Base-by-base conservation (phyloP, 2,888 invertebrate species). In the Euphydryas editha region DNA sequence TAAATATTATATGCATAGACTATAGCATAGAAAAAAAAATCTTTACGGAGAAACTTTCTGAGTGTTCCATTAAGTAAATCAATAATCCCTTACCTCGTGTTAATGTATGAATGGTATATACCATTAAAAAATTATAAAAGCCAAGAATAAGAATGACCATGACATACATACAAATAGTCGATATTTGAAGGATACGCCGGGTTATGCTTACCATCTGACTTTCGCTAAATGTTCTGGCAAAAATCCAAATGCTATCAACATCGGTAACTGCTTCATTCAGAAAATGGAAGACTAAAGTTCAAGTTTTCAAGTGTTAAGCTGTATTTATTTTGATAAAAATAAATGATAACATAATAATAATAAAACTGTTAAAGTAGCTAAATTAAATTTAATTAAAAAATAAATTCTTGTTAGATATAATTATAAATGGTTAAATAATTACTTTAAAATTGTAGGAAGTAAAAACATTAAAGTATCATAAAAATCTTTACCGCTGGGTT, bases 401-500 rank as follows among this genome's bases (percentile, higher is more conserved):
- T 30, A 30, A 7, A 1, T 30, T 30, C 30, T 5, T 30, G 24
- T 24, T 24, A 24, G 24, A 24, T 24, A 8, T 7, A 30, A 30
- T 30, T 7, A 4, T 30, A 2, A 30, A 30, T 30, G 30, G 30
- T 30, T 30, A 30, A 49, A 18, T 17, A 20, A 11, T 20, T 10
- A 49, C 20, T 49, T 11, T 15, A 21, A 6, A 20, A 49, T 13
- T 5, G 11, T 49, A 3, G 13, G 6, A 51, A 15, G 1, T 15
- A 6, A 51, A 15, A 7, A 15, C 21, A 24, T 4, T 13, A 8
- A 51, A 36, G 3, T 54, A 0, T 10, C 17, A n/a, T 17, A 7
- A 17, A 54, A 10, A 17, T 8, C 47, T 67, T 88, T 93, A 95
- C 95, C 95, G 79, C 94, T 88, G 71, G 88, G 86, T 83, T 94